Percentiles rank a stretch among this genome's conserved stretches.
Evolutionary conservation across 92 coral and sea anemone genomes (phyloP).

Genomic region (Anthopleura xanthogrammica): DNA sequence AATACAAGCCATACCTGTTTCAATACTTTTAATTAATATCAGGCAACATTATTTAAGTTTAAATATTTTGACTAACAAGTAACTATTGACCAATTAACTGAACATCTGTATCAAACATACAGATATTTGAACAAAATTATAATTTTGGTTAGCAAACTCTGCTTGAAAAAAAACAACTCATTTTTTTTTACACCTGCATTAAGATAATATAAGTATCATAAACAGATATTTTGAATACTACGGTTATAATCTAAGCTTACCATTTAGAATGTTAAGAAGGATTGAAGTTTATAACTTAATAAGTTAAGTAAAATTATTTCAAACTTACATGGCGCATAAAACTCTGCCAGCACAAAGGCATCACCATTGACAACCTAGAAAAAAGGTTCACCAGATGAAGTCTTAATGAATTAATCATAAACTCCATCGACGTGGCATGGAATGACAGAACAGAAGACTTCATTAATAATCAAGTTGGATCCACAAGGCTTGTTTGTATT

Average conservation of each 20-base stretch:
- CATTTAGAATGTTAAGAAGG: too few species aligned
- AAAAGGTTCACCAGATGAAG: not conserved
- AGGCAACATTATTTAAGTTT: not conserved
- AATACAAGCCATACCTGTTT: not conserved
- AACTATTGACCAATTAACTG: not conserved
- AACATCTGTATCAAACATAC: not conserved
- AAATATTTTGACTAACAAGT: not conserved
- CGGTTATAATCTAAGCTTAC: too few species aligned
- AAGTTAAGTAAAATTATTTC: not conserved
- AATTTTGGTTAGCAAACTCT: too few species aligned
- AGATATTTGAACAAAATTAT: not conserved
- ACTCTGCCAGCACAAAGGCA: slow-evolving; percentile 80
- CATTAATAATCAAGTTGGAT: not conserved
- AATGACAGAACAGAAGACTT: not conserved
- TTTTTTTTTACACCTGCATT: too few species aligned
- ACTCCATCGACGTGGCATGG: slow-evolving; percentile 12
- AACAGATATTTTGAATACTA: too few species aligned
- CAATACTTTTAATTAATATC: not conserved
- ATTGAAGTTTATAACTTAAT: too few species aligned
- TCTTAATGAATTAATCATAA: slow-evolving; percentile 7
- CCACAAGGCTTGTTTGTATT: not conserved
- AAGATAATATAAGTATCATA: too few species aligned
- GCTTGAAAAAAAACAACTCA: too few species aligned
- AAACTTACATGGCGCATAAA: slow-evolving; percentile 88
- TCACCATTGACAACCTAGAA: slow-evolving; percentile 86